These are phyloP conservation scores for Tortrix viridana DNA, from an alignment of 2,888 invertebrate genomes.

Conservation along the genomic window DNA sequence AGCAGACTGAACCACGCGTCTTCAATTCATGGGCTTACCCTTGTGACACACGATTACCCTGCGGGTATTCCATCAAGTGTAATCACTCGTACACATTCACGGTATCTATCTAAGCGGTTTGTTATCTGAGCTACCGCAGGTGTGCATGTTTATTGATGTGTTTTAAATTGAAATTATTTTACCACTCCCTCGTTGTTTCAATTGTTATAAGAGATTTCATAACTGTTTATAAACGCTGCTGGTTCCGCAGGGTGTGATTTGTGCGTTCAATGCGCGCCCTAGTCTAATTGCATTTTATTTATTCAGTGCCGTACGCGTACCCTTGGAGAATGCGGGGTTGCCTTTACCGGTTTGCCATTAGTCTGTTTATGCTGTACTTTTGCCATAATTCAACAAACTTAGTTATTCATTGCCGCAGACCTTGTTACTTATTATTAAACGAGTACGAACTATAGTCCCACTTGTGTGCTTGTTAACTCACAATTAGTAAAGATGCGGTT, in stretches of 20 bases:
- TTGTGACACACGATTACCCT: conserved; percentile 57
- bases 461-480: not conserved
- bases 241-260: conserved; percentile 52
- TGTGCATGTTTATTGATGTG: conserved; percentile 29
- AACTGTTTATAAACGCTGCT: conserved; percentile 54
- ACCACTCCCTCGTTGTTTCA: conserved; percentile 48
- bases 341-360: conserved; percentile 61
- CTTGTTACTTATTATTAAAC: conserved; percentile 6
- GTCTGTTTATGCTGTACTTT: conserved; percentile 57
- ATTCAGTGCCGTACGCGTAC: conserved; percentile 65
- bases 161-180: conserved; percentile 56
- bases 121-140: conserved; percentile 21
- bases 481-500: not conserved
- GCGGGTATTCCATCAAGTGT: conserved; percentile 55
- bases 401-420: conserved; percentile 34
- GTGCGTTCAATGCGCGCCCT: conserved; percentile 51
- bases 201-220: conserved; percentile 54
- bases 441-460: too few species aligned
- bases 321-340: conserved; percentile 57
- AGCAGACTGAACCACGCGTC: conserved; percentile 57
- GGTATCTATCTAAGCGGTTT: conserved; percentile 18
- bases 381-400: conserved; percentile 51
- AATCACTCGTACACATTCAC: conserved; percentile 52
- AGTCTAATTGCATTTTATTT: conserved; percentile 80
- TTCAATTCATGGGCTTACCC: conserved; percentile 61